Percentiles rank a stretch among this genome's conserved stretches.
Evolutionary conservation across 2,888 invertebrate species (phyloP).

Genomic region (Drosophila colorata): DNA sequence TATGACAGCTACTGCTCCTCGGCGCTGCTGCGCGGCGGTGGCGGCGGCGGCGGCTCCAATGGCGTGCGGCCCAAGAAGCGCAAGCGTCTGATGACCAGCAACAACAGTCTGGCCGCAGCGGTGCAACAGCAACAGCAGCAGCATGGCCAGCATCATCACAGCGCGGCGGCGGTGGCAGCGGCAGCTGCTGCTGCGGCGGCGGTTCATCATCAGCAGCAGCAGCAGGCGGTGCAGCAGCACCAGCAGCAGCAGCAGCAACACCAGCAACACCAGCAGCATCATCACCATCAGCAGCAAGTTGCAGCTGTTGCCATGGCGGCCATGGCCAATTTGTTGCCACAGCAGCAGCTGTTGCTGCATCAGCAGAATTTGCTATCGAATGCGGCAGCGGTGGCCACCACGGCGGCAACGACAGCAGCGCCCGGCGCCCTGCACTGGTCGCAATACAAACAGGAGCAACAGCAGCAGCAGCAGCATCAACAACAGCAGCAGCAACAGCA

Average conservation of each 20-base stretch:
- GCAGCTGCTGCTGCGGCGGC: constrained; percentile 74
- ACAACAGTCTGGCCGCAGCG: constrained; percentile 79
- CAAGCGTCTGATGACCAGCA: constrained; percentile 85
- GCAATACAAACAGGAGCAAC: constrained; percentile 77
- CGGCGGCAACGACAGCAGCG: constrained; percentile 69
- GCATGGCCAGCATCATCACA: constrained; percentile 80
- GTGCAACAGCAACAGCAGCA: constrained; percentile 79
- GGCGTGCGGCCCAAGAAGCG: constrained; percentile 85
- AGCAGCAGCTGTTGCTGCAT: constrained; percentile 81
- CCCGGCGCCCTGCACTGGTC: constrained; percentile 74
- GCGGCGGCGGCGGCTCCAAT: constrained; percentile 56
- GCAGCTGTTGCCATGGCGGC: constrained; percentile 84
- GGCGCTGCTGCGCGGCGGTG: constrained; percentile 80
- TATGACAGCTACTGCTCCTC: constrained; percentile 86
- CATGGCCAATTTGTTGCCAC: constrained; percentile 84
- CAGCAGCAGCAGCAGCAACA: constrained; percentile 75
- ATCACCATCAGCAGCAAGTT: constrained; percentile 81
- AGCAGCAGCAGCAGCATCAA: constrained; percentile 72
- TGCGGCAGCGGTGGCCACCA: constrained; percentile 74
- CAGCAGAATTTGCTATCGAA: constrained; percentile 83
- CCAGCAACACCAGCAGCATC: constrained; percentile 77
- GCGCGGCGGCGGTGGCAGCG: constrained; percentile 69
- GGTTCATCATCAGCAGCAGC: constrained; percentile 77
- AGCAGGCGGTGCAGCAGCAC: constrained; percentile 65
- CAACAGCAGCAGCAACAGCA: constrained; percentile 80